phyloP scores from a whole-genome alignment of 2,888 invertebrate species.

The Protophormia terraenovae region DNA sequence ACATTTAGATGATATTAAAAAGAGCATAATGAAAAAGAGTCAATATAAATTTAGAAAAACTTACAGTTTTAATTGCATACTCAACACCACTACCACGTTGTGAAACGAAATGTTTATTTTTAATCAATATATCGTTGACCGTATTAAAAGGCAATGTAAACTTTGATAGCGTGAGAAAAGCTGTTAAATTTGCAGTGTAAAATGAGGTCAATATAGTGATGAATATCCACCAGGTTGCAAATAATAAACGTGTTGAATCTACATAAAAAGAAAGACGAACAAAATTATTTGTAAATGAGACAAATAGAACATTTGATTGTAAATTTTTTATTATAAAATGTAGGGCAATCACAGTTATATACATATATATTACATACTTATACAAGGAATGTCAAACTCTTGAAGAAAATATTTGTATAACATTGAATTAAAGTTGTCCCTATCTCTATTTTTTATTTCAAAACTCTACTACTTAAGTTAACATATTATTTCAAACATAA shows the following conservation, averaged over 20 bases:
- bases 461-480: too few relatives aligned
- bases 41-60: constrained; percentile 68
- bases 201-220: constrained; percentile 93
- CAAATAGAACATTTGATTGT: background rate
- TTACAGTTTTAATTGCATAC: constrained; percentile 84
- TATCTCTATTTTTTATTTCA: too few relatives aligned
- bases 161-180: constrained; percentile 92
- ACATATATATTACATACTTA: too few relatives aligned
- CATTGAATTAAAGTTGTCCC: too few relatives aligned
- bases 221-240: constrained; percentile 96
- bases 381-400: too few relatives aligned
- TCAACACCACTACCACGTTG: constrained; percentile 87
- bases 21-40: background rate
- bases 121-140: constrained; percentile 85
- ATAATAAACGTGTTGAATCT: constrained; percentile 92
- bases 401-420: too few relatives aligned
- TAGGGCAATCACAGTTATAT: background rate
- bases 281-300: background rate
- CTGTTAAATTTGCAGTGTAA: constrained; percentile 95
- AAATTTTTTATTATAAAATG: background rate
- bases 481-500: too few relatives aligned
- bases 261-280: constrained; percentile 72
- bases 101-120: constrained; percentile 88
- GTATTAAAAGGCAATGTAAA: constrained; percentile 90
- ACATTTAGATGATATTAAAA: background rate